Evolutionary conservation across 1,140 invertebrate genomes (phyloP), one percentile per base, ranked within the genome.

Genomic region (Leptopilina boulardi): DNA sequence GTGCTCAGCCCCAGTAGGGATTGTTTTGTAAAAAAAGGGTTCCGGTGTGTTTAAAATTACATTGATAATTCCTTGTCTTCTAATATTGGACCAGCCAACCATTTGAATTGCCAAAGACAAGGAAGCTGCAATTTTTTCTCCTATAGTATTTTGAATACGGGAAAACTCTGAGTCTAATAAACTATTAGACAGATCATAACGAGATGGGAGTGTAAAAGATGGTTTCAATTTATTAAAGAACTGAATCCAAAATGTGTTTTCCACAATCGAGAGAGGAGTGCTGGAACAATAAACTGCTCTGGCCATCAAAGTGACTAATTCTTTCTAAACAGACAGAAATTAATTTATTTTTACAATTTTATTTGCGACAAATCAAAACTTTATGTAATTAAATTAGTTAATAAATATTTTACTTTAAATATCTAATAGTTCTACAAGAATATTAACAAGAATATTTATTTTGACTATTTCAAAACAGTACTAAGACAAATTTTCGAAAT

Each of bases 71-170:
- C 59, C 76, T 56, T 83, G 71, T 41, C 73, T 80, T 18, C 47
- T 59, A 5, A 80, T 70, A 74, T 86, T 86, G 0, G 77, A 79
- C 84, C 83, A 86, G 15, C 79, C 82, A 71, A 84, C 83, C 71
- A 75, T 79, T 59, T 86, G 81, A 26, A 86, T 6, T 9, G 76
- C 73, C 54, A 86, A 54, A 76, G 9, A 47, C 71, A 56, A 26
- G 51, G 47, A 19, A 19, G 73, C 70, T 21, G 75, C 72, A 38
- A 18, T 71, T 75, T 81, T 66, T 15, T 77, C 72, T 44, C 73
- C 75, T 3, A 74, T 18, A 38, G 74, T 51, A 41, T 41, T 72
- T 19, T 74, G 18, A 23, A 66, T 13, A 0, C 23, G 23, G 1
- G 21, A 26, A 26, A 4, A 66, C 15, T 66, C 56, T 2, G 11